These are phyloP conservation scores for Reticulitermes speratus DNA, from an alignment of 1,140 invertebrate species.

Conservation along the genomic window DNA sequence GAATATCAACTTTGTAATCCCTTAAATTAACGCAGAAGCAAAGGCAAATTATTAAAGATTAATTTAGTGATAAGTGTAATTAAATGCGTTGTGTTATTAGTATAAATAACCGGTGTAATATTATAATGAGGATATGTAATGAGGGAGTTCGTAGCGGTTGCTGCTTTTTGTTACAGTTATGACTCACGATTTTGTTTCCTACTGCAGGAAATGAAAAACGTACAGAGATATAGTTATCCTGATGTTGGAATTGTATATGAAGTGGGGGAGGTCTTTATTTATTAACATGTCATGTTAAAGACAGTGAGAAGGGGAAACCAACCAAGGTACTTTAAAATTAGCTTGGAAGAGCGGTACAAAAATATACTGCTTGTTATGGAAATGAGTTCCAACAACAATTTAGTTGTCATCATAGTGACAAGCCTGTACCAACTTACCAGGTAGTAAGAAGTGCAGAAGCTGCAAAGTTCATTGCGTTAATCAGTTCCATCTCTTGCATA, in stretches of 20 bases:
- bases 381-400: neutral
- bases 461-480: neutral
- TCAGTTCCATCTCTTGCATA: no score
- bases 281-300: neutral
- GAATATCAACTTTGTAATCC: neutral
- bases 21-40: neutral
- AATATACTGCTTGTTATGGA: conserved; percentile 5
- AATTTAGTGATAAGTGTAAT: neutral
- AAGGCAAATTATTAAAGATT: conserved; percentile 2
- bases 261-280: neutral
- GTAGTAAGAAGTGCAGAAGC: neutral
- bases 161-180: neutral
- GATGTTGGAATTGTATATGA: neutral
- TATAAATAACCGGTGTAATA: neutral
- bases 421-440: neutral
- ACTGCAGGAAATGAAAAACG: neutral
- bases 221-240: neutral
- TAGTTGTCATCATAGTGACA: neutral
- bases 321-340: neutral
- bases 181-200: neutral
- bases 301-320: conserved; percentile 6
- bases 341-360: neutral
- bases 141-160: neutral
- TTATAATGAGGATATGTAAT: neutral
- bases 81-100: neutral